Evolutionary conservation across 2,113 vertebrate genomes (phyloP).

Genomic region (Caretta caretta): DNA sequence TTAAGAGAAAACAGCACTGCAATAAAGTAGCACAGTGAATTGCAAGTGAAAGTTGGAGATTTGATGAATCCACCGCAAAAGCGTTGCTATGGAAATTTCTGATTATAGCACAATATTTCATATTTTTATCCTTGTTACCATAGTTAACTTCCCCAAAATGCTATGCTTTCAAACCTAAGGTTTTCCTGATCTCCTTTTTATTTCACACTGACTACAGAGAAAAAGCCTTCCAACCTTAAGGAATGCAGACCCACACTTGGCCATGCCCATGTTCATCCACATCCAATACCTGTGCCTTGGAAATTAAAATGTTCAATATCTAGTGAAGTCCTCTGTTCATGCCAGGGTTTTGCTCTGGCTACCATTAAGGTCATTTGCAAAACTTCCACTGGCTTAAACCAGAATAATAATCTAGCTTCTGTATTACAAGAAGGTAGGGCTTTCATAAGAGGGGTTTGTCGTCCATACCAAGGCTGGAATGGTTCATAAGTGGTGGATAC

Average conservation of each 20-base stretch:
- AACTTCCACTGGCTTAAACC: neutral
- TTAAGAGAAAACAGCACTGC: conserved; percentile 30
- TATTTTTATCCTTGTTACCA: neutral
- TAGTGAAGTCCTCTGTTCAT: neutral
- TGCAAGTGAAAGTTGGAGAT: neutral
- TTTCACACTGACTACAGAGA: neutral
- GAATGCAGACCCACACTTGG: neutral
- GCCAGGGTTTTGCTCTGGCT: neutral
- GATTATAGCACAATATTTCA: conserved; percentile 51
- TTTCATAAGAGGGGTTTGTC: neutral
- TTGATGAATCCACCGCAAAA: conserved; percentile 12
- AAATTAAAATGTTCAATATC: accelerated
- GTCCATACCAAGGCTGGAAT: accelerated
- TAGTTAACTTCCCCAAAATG: conserved; percentile 15
- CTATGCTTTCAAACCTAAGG: conserved; percentile 7
- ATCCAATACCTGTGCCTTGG: accelerated
- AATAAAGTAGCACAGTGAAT: conserved; percentile 31
- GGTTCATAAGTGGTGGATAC: neutral
- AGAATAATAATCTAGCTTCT: neutral
- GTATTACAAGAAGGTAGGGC: accelerated
- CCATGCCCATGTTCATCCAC: accelerated
- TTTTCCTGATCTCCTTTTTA: neutral
- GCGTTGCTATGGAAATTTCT: conserved; percentile 61
- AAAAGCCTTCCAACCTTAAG: neutral
- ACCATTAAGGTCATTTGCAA: neutral